Evolutionary conservation across 2,797 vertebrate species (phyloP).

Genomic region (Psittacula echo): DNA sequence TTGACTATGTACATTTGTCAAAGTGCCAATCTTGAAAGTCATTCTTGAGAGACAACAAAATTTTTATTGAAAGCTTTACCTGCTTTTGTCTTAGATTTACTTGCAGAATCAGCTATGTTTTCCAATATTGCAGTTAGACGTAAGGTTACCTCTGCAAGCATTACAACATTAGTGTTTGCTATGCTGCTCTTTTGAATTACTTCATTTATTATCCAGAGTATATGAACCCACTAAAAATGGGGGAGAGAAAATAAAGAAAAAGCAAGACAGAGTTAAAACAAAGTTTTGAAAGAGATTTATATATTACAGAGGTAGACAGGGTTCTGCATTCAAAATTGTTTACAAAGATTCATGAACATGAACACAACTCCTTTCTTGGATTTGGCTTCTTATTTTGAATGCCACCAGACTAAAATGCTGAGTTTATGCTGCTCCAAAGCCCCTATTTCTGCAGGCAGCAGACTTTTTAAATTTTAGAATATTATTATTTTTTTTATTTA

Average conservation of each 20-base stretch:
- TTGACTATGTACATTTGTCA: not conserved
- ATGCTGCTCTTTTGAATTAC: conserved; percentile 79
- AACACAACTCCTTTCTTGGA: not conserved
- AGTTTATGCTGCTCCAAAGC: not conserved
- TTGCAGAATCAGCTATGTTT: conserved; percentile 70
- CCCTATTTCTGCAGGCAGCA: not conserved
- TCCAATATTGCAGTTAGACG: conserved; percentile 82
- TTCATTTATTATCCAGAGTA: conserved; percentile 87
- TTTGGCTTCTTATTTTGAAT: not conserved
- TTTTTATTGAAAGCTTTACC: conserved; percentile 68
- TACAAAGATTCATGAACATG: not conserved
- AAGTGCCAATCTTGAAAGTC: not conserved
- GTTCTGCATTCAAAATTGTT: not conserved
- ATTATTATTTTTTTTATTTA: not conserved
- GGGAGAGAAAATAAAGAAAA: not conserved
- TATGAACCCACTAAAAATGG: conserved; percentile 84
- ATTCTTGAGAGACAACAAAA: not conserved
- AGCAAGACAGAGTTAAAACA: not conserved
- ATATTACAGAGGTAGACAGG: not conserved
- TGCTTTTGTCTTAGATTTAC: conserved; percentile 62
- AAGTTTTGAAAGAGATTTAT: not conserved
- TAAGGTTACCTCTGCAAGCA: conserved; percentile 85
- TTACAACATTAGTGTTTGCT: conserved; percentile 74
- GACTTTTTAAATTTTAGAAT: not conserved
- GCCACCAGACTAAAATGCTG: not conserved